These are phyloP conservation scores for Melolontha melolontha DNA, from an alignment of 2,888 invertebrate species.

Conservation along the genomic window DNA sequence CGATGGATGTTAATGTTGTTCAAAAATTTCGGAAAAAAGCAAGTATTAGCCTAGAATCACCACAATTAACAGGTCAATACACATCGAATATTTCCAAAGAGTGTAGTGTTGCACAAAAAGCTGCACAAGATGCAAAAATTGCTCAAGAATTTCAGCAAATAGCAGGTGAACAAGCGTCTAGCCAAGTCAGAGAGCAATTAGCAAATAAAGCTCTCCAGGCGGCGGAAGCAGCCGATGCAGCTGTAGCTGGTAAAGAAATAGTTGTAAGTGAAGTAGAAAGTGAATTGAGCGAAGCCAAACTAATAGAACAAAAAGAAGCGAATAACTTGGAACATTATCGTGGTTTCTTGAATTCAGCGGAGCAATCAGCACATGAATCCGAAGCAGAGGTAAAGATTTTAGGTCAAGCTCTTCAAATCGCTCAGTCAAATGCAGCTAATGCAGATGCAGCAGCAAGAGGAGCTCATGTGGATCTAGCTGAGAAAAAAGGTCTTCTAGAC, in stretches of 20 bases:
- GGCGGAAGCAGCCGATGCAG: conserved; percentile 79
- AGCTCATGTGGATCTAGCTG: conserved; percentile 72
- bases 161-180: conserved; percentile 77
- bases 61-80: conserved; percentile 58
- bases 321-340: conserved; percentile 73
- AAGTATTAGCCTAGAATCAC: conserved; percentile 78
- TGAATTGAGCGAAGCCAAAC: conserved; percentile 75
- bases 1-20: conserved; percentile 72
- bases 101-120: conserved; percentile 77
- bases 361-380: conserved; percentile 74
- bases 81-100: conserved; percentile 59
- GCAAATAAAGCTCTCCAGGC: conserved; percentile 79
- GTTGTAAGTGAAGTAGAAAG: conserved; percentile 77
- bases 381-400: conserved; percentile 65
- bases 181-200: conserved; percentile 77
- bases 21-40: conserved; percentile 81
- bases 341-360: conserved; percentile 73
- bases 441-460: conserved; percentile 73
- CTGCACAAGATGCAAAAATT: conserved; percentile 80
- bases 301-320: conserved; percentile 66
- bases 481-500: conserved; percentile 76
- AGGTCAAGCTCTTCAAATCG: conserved; percentile 68
- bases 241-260: conserved; percentile 76
- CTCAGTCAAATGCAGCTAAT: conserved; percentile 70
- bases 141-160: conserved; percentile 79